Evolutionary conservation across 1,140 invertebrate species (phyloP).

Genomic region (Drosophila nigrodunni): DNA sequence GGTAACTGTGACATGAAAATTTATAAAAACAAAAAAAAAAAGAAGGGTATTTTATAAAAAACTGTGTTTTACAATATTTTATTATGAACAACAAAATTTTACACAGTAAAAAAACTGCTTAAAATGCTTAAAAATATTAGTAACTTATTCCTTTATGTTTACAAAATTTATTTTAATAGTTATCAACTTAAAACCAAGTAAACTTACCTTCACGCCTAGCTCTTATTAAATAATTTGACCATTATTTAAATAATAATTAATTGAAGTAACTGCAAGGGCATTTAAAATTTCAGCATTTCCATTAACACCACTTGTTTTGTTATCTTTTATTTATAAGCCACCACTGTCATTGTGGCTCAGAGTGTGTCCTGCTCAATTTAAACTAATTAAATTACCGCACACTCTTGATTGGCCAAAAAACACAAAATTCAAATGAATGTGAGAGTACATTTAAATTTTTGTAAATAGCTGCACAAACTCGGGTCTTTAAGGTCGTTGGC

Average conservation of each 20-base stretch:
- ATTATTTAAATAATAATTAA: neutral
- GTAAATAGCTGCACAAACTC: constrained; percentile 32
- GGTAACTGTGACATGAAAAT: neutral
- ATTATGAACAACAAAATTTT: too few relatives aligned
- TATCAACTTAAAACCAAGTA: too few relatives aligned
- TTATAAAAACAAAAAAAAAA: too few relatives aligned
- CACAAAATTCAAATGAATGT: constrained; percentile 2
- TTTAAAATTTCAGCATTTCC: neutral
- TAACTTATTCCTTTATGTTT: too few relatives aligned
- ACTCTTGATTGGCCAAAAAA: constrained; percentile 9
- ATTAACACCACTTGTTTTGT: constrained; percentile 1
- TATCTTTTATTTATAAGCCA: neutral
- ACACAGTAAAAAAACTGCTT: too few relatives aligned
- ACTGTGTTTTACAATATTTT: too few relatives aligned
- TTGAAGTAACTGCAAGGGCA: neutral
- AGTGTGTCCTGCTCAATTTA: constrained; percentile 46
- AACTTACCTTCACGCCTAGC: too few relatives aligned
- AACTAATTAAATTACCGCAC: constrained; percentile 64
- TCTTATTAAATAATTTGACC: neutral
- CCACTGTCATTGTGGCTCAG: constrained; percentile 6
- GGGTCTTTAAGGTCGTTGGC: constrained; percentile 53
- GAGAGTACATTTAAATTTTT: neutral
- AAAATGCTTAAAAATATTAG: too few relatives aligned
- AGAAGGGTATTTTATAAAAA: too few relatives aligned
- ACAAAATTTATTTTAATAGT: too few relatives aligned